phyloP scores from a whole-genome alignment of 2,888 invertebrate genomes.

The Eledona agricola region DNA sequence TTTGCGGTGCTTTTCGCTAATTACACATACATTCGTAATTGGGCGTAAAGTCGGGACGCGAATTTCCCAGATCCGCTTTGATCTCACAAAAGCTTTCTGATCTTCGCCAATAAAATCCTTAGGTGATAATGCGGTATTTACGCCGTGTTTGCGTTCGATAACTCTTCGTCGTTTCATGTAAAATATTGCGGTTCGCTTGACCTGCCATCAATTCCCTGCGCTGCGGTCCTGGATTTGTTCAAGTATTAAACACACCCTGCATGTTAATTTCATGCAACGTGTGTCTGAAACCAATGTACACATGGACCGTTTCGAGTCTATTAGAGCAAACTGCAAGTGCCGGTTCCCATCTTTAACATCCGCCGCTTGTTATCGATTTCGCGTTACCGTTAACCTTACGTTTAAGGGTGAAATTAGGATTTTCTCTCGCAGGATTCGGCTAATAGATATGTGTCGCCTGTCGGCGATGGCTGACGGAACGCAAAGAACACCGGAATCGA shows the following conservation, averaged over 20 bases:
- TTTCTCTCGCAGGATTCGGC: conserved; percentile 3
- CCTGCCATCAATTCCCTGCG: too few species aligned
- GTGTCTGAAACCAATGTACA: conserved; percentile 27
- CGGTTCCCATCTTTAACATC: conserved; percentile 24
- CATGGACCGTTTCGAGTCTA: conserved; percentile 18
- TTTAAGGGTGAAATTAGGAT: conserved; percentile 20
- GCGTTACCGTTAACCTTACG: conserved; percentile 31
- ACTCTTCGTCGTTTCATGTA: too few species aligned
- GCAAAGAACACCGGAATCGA: conserved; percentile 3
- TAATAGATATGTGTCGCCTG: conserved; percentile 22
- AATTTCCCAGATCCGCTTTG: conserved; percentile 21
- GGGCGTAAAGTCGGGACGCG: neutral
- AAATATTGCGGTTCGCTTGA: too few species aligned
- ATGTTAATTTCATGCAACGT: conserved; percentile 24
- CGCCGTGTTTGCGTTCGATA: too few species aligned
- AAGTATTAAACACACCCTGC: conserved; percentile 14
- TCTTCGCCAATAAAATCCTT: conserved; percentile 23
- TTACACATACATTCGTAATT: conserved; percentile 3
- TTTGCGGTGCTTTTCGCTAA: too few species aligned
- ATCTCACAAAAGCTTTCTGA: conserved; percentile 19
- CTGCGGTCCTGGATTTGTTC: conserved; percentile 13
- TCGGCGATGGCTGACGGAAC: neutral
- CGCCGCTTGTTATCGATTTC: conserved; percentile 18
- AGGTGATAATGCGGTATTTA: conserved; percentile 21
- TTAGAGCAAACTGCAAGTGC: conserved; percentile 33